Evolutionary conservation across 1,140 invertebrate species (phyloP), one percentile per base, ranked within the genome.

Genomic region (Aphelenchoides fujianensis): DNA sequence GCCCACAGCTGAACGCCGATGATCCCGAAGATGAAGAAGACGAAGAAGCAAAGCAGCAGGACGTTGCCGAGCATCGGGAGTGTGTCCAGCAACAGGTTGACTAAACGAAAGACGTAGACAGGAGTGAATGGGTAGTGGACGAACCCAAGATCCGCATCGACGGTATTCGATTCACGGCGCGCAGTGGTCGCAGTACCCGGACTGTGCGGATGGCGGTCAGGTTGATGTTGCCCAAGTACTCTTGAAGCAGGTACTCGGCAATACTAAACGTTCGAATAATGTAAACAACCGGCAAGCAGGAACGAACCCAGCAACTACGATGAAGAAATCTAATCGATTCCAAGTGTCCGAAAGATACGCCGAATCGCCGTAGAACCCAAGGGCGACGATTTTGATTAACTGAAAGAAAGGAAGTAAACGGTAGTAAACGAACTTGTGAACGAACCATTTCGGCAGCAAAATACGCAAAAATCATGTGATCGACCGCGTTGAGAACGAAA

Each of bases 11-110:
- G 97, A 12, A 99, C 97, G 0, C 96, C 97, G 72, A 99, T 92
- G 82, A 99, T 99, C 55, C 97, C 96, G 85, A 99, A 99, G 84
- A 98, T 98, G 89, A 99, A 99, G 89, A 99, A 99, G 41, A 98
- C 95, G 88, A 99, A 99, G 88, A 99, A 99, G 87, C 96, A 98
- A 48, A 99, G 88, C 48, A 99, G 88, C 66, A 99, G 88, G 32
- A 98, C 97, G 86, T 98, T 98, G 61, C 96, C 96, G 12, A 98
- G 86, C 96, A 98, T 98, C 0, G 96, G 96, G 69, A 99, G 88
- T 1, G 96, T 99, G 86, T 98, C 96, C 79, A 98, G 88, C n/a
- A 99, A 89, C 35, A 99, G 87, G 71, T 83, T 83, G 34, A 83
- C 80, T 82, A 55, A 74, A 82, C 68, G 30, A 23, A 59, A 7